These are phyloP conservation scores for Ormia ochracea DNA, from an alignment of 2,888 invertebrate genomes.

Conservation along the genomic window DNA sequence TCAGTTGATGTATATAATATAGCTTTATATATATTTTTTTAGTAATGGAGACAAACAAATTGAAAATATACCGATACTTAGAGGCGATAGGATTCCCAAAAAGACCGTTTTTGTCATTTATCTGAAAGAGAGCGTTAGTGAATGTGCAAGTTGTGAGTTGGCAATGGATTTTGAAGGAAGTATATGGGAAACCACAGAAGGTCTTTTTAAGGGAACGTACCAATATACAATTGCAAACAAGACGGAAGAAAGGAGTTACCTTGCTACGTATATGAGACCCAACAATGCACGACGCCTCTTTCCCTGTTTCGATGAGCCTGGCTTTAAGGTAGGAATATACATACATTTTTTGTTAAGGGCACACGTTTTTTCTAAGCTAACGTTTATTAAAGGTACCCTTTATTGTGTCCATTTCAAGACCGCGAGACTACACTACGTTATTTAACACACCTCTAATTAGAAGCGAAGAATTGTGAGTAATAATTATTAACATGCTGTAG, in stretches of 20 bases:
- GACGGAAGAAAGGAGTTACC: constrained; percentile 78
- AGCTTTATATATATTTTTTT: background rate
- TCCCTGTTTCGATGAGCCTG: constrained; percentile 89
- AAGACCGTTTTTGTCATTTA: constrained; percentile 81
- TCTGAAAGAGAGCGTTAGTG: constrained; percentile 79
- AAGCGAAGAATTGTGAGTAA: constrained; percentile 80
- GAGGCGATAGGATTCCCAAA: constrained; percentile 79
- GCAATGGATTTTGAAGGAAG: constrained; percentile 82
- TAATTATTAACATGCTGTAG: no score
- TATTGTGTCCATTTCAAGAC: constrained; percentile 81
- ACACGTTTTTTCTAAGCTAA: background rate
- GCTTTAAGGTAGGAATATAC: constrained; percentile 81
- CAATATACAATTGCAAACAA: constrained; percentile 73
- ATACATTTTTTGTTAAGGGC: background rate
- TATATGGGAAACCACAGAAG: constrained; percentile 82
- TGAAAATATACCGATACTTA: constrained; percentile 69
- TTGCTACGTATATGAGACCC: constrained; percentile 83
- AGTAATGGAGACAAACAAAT: constrained; percentile 52
- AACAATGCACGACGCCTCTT: constrained; percentile 86
- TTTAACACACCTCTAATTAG: constrained; percentile 82
- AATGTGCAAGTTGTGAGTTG: constrained; percentile 80
- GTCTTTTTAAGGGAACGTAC: constrained; percentile 84
- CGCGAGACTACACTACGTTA: constrained; percentile 79
- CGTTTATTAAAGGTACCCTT: constrained; percentile 81
- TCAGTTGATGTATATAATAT: background rate